phyloP scores from a whole-genome alignment of 2,888 invertebrate species.

The Caenorhabditis zanzibari region DNA sequence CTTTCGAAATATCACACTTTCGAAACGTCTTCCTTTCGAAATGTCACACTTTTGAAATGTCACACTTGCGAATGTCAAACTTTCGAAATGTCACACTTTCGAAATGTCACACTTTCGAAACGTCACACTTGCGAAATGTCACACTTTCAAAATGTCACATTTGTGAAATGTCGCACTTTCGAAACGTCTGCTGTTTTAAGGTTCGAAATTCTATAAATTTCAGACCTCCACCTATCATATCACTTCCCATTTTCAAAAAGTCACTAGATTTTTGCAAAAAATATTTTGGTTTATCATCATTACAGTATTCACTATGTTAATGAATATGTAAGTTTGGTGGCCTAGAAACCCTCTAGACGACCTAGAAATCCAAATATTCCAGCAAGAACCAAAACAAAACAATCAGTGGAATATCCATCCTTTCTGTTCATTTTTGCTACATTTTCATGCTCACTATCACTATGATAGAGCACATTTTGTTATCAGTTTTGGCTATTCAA shows the following conservation, averaged over 20 bases:
- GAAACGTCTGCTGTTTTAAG: no score
- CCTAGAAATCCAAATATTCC: background rate
- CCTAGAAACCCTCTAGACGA: background rate
- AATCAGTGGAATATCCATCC: background rate
- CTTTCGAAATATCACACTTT: no score
- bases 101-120: no score
- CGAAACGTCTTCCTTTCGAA: no score
- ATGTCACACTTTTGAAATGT: no score
- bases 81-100: no score
- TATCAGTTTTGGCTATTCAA: slow-evolving; percentile 10
- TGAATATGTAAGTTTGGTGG: background rate
- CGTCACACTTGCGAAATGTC: no score
- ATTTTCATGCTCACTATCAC: background rate
- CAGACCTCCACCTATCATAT: background rate
- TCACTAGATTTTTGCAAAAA: background rate
- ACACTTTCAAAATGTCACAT: no score
- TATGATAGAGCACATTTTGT: slow-evolving; percentile 6
- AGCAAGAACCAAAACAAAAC: background rate
- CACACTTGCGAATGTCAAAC: no score
- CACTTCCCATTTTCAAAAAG: background rate
- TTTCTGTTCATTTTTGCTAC: background rate
- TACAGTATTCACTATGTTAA: background rate
- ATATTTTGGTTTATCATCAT: background rate
- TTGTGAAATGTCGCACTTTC: no score
- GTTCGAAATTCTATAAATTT: background rate